Conservation (phyloP, 2,888 invertebrate genomes). For the Ophion ellenae region DNA sequence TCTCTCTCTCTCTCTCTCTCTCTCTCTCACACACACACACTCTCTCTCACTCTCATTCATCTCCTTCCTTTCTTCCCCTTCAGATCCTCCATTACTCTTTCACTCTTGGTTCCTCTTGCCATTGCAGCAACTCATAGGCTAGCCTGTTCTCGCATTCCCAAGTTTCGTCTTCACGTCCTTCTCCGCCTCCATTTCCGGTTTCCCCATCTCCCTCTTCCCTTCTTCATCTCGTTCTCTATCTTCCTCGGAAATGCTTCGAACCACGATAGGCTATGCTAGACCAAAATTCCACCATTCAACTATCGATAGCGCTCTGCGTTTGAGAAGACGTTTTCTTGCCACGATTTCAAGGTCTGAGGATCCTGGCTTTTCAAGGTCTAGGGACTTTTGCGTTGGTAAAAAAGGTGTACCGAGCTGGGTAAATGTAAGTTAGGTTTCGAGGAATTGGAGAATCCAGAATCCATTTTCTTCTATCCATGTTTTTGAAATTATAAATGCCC, state of each 20-base stretch:
- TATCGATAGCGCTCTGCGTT: not conserved
- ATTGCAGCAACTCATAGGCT: conserved; percentile 50
- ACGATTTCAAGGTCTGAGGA: not conserved
- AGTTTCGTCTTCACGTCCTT: conserved; percentile 52
- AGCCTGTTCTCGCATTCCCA: conserved; percentile 48
- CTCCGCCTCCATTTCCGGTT: conserved; percentile 52
- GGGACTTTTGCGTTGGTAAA: not conserved
- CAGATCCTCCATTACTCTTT: conserved; percentile 31
- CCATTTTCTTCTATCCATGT: not conserved
- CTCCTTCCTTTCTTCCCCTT: not conserved
- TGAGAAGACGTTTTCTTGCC: not conserved
- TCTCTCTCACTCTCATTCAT: conserved; percentile 16
- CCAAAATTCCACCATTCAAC: conserved; percentile 16
- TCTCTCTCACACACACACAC: not conserved
- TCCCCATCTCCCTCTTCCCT: conserved; percentile 10
- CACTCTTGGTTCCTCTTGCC: conserved; percentile 34
- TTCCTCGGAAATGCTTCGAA: not conserved
- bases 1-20: conserved; percentile 37
- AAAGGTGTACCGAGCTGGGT: too few species aligned
- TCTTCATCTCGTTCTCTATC: conserved; percentile 19
- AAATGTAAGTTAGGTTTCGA: too few species aligned
- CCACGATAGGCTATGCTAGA: conserved; percentile 19
- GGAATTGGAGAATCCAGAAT: not conserved
- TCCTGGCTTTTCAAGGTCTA: not conserved
- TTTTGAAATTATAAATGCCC: not conserved